phyloP scores from a whole-genome alignment of 2,888 invertebrate species.

The Balanococcus diminutus region DNA sequence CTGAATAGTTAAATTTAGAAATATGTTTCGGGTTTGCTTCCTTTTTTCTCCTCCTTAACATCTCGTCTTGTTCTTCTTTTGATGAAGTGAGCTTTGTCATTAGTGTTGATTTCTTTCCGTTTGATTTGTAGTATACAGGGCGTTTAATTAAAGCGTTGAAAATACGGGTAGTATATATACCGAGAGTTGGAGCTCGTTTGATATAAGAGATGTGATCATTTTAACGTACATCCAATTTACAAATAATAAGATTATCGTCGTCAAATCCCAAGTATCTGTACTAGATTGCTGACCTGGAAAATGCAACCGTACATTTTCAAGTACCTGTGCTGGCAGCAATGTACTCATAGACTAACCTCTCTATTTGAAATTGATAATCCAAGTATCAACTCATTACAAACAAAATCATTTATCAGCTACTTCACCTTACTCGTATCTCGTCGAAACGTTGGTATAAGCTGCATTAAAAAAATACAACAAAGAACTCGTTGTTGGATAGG shows the following conservation, averaged over 20 bases:
- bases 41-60: background rate
- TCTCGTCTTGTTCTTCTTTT: background rate
- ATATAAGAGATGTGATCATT: background rate
- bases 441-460: background rate
- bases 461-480: background rate
- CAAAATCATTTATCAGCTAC: background rate
- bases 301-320: background rate
- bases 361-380: background rate
- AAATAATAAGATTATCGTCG: background rate
- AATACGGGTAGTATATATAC: background rate
- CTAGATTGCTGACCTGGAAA: background rate
- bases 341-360: background rate
- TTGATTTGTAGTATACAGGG: background rate
- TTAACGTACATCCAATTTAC: background rate
- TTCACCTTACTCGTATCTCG: background rate
- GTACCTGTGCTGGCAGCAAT: background rate
- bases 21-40: background rate
- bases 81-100: background rate
- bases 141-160: background rate
- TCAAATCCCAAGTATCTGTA: background rate
- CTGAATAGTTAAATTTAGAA: constrained; percentile 5
- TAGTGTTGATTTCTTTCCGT: background rate
- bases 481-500: background rate
- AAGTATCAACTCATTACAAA: background rate
- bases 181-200: background rate